Evolutionary conservation across 2,113 vertebrate species (phyloP).

Genomic region (Sinosuthora webbiana): DNA sequence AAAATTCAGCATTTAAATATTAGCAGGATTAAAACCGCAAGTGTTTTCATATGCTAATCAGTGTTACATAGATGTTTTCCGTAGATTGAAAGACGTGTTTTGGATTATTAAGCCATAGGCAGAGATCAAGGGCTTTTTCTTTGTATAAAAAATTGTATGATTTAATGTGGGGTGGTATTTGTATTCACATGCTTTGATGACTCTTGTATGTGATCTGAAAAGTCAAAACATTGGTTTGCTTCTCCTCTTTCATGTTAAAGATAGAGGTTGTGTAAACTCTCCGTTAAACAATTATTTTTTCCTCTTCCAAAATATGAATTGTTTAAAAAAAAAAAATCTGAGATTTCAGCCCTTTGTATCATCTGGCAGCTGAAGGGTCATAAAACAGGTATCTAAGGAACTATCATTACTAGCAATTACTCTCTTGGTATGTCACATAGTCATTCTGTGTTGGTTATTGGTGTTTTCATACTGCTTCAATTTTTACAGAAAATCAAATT

Average conservation of each 20-base stretch:
- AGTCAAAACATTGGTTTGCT: not conserved
- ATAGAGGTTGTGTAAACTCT: not conserved
- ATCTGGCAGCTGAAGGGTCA: not conserved
- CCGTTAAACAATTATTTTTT: not conserved
- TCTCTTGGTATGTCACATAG: not conserved
- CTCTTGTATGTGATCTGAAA: not conserved
- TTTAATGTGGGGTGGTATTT: not conserved
- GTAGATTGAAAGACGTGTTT: not conserved
- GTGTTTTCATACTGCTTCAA: not conserved
- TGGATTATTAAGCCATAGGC: not conserved
- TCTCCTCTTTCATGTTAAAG: not conserved
- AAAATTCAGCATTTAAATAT: not conserved
- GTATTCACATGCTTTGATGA: not conserved
- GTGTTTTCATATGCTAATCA: not conserved
- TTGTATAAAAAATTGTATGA: not conserved
- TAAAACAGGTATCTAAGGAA: not conserved
- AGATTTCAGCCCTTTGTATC: not conserved
- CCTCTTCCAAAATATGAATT: not conserved
- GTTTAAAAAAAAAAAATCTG: not conserved
- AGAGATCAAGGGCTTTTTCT: not conserved
- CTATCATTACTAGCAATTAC: not conserved
- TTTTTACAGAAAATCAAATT: not conserved
- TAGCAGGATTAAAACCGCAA: not conserved
- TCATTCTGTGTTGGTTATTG: not conserved
- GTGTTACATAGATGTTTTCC: not conserved